Conservation (phyloP, 2,797 vertebrate genomes). For the Liparis tanakae region DNA sequence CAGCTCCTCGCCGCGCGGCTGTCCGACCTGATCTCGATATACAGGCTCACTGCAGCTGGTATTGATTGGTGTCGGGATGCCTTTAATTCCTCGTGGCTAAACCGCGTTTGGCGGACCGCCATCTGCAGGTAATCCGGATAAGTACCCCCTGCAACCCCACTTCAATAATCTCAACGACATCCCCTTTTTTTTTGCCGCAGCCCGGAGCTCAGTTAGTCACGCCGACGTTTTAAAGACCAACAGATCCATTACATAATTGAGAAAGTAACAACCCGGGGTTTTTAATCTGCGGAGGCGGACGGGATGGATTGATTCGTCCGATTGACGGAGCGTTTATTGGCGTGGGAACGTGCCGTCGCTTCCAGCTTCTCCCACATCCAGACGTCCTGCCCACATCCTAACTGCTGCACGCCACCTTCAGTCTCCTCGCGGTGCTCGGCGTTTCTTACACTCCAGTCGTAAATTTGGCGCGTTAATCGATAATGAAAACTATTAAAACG, state of each 20-base stretch:
- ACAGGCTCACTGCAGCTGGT: background rate
- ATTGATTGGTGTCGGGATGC: background rate
- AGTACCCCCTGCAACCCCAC: background rate
- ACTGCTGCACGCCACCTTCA: background rate
- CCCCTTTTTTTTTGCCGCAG: conserved; percentile 6
- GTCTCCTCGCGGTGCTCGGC: background rate
- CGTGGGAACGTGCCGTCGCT: background rate
- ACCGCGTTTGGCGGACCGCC: background rate
- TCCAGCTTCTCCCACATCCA: background rate
- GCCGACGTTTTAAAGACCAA: background rate
- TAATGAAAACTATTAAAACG: conserved; percentile 6
- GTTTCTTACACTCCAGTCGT: background rate
- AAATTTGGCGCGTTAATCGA: background rate
- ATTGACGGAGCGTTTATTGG: background rate
- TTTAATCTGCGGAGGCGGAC: background rate
- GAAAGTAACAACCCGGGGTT: background rate
- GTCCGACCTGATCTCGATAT: background rate
- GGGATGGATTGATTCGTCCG: background rate
- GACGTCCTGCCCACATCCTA: background rate
- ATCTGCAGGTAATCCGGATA: background rate
- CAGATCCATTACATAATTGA: background rate
- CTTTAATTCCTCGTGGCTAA: background rate
- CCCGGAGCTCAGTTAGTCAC: conserved; percentile 7
- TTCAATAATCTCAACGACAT: background rate
- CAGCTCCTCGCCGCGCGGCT: background rate